These are phyloP conservation scores for Cataglyphis cursor DNA, from an alignment of 2,888 invertebrate species.

Conservation along the genomic window DNA sequence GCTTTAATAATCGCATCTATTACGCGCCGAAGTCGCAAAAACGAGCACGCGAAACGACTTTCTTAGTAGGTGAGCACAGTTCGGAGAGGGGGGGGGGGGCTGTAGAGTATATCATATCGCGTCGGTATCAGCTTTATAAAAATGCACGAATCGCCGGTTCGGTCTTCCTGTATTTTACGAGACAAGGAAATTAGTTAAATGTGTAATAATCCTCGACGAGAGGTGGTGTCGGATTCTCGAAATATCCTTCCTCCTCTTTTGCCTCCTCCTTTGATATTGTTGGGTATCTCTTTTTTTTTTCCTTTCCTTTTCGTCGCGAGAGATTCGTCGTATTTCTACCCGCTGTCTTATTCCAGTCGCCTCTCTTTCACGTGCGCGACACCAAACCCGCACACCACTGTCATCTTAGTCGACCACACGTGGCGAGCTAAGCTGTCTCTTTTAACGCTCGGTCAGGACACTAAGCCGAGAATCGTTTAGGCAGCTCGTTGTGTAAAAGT, in stretches of 20 bases:
- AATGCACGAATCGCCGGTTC: conserved; percentile 57
- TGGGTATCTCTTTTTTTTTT: not conserved
- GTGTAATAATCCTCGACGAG: conserved; percentile 82
- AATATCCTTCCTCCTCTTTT: conserved; percentile 28
- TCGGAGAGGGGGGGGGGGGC: too few relatives aligned
- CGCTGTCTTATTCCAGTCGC: conserved; percentile 34
- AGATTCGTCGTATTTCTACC: conserved; percentile 49
- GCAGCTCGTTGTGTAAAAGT: conserved; percentile 55
- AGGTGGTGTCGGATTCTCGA: conserved; percentile 60
- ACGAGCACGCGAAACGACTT: conserved; percentile 38
- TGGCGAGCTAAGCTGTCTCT: conserved; percentile 66
- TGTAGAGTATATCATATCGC: conserved; percentile 35
- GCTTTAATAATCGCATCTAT: conserved; percentile 54
- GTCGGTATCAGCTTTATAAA: conserved; percentile 70
- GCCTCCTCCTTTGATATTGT: not conserved
- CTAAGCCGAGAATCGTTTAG: conserved; percentile 70
- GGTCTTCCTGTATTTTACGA: conserved; percentile 81
- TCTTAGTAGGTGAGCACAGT: conserved; percentile 65
- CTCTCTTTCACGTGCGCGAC: conserved; percentile 39
- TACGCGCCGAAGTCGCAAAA: conserved; percentile 39
- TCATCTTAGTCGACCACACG: conserved; percentile 66
- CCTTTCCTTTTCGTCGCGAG: not conserved
- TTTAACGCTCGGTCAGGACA: conserved; percentile 63
- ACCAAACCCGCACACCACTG: conserved; percentile 25
- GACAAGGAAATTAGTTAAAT: conserved; percentile 85